These are phyloP conservation scores for Kryptopterus vitreolus DNA, from an alignment of 2,797 vertebrate species.

Conservation along the genomic window DNA sequence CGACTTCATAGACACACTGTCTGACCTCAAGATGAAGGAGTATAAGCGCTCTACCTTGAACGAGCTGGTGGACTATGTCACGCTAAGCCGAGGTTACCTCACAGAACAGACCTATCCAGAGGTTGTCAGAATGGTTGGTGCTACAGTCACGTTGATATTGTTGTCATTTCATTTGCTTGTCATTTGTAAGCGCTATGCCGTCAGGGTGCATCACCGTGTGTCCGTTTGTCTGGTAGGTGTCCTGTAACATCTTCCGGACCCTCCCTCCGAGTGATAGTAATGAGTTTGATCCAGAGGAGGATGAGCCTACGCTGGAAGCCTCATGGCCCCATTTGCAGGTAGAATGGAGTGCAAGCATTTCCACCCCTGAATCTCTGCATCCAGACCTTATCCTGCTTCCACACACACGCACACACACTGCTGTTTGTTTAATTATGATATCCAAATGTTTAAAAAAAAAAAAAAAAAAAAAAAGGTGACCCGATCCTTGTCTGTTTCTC, in stretches of 20 bases:
- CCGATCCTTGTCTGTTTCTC: conserved; percentile 28
- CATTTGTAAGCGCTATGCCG: neutral
- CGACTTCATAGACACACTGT: conserved; percentile 99
- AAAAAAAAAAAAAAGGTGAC: neutral
- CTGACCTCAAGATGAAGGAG: conserved; percentile 99
- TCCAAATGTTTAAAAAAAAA: neutral
- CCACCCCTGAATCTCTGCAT: neutral
- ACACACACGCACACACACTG: too few species aligned
- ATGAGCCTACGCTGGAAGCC: conserved; percentile 96
- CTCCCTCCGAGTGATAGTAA: conserved; percentile 98
- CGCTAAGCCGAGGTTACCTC: conserved; percentile 98
- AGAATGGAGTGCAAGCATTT: neutral
- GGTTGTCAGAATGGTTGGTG: conserved; percentile 98
- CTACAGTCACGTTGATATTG: neutral
- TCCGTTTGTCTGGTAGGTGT: conserved; percentile 78
- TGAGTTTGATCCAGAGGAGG: conserved; percentile 98
- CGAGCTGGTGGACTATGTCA: conserved; percentile 99
- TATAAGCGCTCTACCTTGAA: conserved; percentile 99
- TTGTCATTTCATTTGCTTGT: neutral
- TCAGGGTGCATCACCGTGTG: neutral
- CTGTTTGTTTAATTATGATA: neutral
- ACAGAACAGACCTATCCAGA: conserved; percentile 99
- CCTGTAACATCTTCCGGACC: conserved; percentile 99
- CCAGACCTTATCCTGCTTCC: neutral
- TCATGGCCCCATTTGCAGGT: conserved; percentile 99